These are phyloP conservation scores for Tympanuchus pallidicinctus DNA, from an alignment of 2,113 vertebrate species.

Conservation along the genomic window DNA sequence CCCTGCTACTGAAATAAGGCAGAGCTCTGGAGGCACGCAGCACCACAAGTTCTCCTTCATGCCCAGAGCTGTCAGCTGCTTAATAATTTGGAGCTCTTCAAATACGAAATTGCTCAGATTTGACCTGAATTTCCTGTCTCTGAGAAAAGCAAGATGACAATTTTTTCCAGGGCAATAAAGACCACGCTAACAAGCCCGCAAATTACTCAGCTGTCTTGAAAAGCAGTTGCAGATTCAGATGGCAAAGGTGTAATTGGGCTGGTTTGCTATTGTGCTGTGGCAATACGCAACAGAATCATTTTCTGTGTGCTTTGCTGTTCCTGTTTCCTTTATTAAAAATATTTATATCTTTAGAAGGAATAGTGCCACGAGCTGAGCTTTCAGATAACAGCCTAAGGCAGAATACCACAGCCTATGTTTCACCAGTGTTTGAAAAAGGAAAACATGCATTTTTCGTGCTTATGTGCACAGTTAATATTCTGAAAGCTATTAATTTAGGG, in stretches of 20 bases:
- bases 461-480: neutral
- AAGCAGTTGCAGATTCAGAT: neutral
- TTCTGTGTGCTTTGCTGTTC: neutral
- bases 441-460: neutral
- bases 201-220: neutral
- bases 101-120: neutral
- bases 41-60: neutral
- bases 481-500: neutral
- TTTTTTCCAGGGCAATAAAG: constrained; percentile 9
- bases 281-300: neutral
- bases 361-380: neutral
- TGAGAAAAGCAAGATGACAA: neutral
- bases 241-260: constrained; percentile 2
- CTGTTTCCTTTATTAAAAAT: neutral
- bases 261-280: neutral
- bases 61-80: neutral
- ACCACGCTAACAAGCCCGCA: neutral
- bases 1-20: neutral
- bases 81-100: neutral
- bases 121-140: constrained; percentile 11
- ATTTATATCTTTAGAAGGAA: neutral
- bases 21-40: neutral
- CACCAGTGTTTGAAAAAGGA: neutral
- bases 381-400: neutral
- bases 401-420: neutral